phyloP scores from a whole-genome alignment of 2,888 invertebrate species.

The Lasioglossum leucozonium region DNA sequence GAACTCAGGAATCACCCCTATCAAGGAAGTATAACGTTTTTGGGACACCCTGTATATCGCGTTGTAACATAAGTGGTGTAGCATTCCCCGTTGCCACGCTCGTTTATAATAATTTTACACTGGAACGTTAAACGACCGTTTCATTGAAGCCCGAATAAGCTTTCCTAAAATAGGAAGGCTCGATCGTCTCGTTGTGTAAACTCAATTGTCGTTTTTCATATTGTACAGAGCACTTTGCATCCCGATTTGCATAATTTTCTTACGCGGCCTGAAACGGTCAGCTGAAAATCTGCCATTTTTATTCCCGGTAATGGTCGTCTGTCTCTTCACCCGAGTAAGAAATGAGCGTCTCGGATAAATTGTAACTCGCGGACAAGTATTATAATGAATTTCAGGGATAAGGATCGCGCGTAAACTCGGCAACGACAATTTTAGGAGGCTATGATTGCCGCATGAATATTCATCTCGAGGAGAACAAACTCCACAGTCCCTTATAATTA shows the following conservation, averaged over 20 bases:
- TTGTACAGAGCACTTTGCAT: slow-evolving; percentile 29
- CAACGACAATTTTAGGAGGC: slow-evolving; percentile 59
- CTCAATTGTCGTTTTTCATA: slow-evolving; percentile 42
- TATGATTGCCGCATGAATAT: slow-evolving; percentile 70
- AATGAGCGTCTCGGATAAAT: slow-evolving; percentile 28
- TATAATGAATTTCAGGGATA: slow-evolving; percentile 70
- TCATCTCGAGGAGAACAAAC: slow-evolving; percentile 55
- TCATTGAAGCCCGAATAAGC: not conserved
- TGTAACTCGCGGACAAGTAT: slow-evolving; percentile 62
- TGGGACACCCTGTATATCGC: not conserved
- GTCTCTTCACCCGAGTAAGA: slow-evolving; percentile 30
- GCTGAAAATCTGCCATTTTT: slow-evolving; percentile 23
- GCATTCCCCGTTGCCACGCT: not conserved
- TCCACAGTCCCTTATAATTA: slow-evolving; percentile 32
- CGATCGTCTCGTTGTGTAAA: not conserved
- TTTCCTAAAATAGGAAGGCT: slow-evolving; percentile 7
- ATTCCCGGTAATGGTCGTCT: slow-evolving; percentile 29
- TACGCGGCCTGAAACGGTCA: slow-evolving; percentile 36
- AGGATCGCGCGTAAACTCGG: slow-evolving; percentile 68
- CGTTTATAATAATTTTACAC: slow-evolving; percentile 27
- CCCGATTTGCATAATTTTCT: slow-evolving; percentile 58
- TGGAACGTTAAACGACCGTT: slow-evolving; percentile 28
- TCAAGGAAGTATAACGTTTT: no score
- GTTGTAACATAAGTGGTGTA: not conserved
- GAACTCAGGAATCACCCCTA: no score